phyloP scores from a whole-genome alignment of 1,140 invertebrate species.

The Linepithema humile region DNA sequence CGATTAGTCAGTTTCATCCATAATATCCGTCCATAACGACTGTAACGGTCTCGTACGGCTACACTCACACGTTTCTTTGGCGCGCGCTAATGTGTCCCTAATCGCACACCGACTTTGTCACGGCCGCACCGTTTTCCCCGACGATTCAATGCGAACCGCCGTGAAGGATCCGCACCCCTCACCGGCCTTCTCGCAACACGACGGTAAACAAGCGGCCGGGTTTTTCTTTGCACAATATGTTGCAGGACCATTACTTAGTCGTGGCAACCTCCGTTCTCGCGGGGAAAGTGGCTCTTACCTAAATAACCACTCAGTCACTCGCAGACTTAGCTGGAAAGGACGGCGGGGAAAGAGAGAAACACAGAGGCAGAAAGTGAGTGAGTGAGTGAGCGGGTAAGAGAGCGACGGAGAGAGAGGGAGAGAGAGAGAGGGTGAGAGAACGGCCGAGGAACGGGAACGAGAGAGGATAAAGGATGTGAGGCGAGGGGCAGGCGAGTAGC shows the following conservation, averaged over 20 bases:
- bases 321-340: conserved; percentile 77
- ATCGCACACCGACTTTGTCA: conserved; percentile 52
- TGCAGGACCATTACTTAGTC: conserved; percentile 80
- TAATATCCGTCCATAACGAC: conserved; percentile 1
- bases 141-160: conserved; percentile 44
- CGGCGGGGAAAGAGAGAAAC: conserved; percentile 55
- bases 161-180: conserved; percentile 48
- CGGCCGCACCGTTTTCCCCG: conserved; percentile 34
- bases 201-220: conserved; percentile 76
- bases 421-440: conserved; percentile 9
- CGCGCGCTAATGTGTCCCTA: conserved; percentile 49
- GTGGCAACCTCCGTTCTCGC: conserved; percentile 71
- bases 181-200: conserved; percentile 40
- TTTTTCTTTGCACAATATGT: conserved; percentile 81
- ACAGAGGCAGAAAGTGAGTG: not conserved
- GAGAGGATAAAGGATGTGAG: conserved; percentile 49
- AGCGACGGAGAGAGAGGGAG: not conserved
- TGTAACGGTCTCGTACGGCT: conserved; percentile 18
- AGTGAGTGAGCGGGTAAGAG: not conserved
- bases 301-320: conserved; percentile 85
- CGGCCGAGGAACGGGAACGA: conserved; percentile 22
- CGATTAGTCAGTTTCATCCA: not conserved
- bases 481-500: conserved; percentile 41
- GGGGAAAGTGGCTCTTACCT: conserved; percentile 83
- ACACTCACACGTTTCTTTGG: conserved; percentile 52